Evolutionary conservation across 2,797 vertebrate genomes (phyloP), one percentile per base, ranked within the genome.

Genomic region (Megalops cyprinoides): DNA sequence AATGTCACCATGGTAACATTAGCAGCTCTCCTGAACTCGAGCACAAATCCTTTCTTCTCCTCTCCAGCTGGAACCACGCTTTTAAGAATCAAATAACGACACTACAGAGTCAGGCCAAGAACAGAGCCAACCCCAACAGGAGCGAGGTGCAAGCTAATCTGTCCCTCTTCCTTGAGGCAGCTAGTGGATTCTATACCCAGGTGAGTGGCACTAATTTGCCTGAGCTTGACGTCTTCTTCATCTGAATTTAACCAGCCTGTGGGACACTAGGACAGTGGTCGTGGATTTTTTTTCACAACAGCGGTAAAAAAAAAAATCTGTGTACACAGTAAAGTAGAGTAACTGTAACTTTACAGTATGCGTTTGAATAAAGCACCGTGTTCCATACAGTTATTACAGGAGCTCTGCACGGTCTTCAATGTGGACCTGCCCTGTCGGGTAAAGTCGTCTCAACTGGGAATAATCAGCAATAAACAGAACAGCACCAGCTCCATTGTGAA

Each of bases 41-140:
- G 10, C 10, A 5, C 44, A 46, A 90, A 92, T 65, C 46, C 18
- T 15, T 74, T 75, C 49, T 44, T 55, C n/a, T n/a, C n/a, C n/a
- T 87, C 90, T 90, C 58, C 89, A 97, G 96, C 86, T 97, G 96
- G 96, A 97, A 97, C 92, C 96, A 97, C 88, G 98, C 98, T 85
- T 99, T 99, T 90, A 99, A 99, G 93, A 99, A 99, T 94, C 98
- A 99, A 93, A 99, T 99, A 92, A 99, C 98, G 51, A 98, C 97
- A 44, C 94, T 99, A 84, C 98, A 99, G 95, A 97, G 98, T 93
- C 98, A 99, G 91, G 97, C 98, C 79, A 99, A 99, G 94, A 99
- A 99, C 91, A 94, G 98, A 89, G 96, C 97, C 90, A 99, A 99
- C 92, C 98, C 98, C 58, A 99, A 99, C 92, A 96, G 98, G 87